A percentile compares a stretch with the other conserved stretches of the same genome.
Evolutionary conservation across 1,140 invertebrate genomes (phyloP).

Genomic region (Bombus superbus): DNA sequence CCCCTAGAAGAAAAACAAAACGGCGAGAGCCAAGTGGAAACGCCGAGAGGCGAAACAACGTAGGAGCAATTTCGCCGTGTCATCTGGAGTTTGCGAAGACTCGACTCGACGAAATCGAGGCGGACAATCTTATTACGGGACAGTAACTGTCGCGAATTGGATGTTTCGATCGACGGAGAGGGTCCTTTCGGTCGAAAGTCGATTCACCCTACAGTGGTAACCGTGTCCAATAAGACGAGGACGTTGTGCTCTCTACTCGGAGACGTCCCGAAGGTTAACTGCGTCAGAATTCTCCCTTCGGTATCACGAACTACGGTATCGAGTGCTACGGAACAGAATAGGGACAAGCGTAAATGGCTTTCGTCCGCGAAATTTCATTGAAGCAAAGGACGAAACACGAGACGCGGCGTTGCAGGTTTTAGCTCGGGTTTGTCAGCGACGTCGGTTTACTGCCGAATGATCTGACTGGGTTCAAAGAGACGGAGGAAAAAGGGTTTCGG

Average conservation of each 20-base stretch:
- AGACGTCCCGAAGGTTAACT: conserved; percentile 1
- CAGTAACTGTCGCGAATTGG: conserved; percentile 26
- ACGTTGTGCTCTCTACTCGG: not conserved
- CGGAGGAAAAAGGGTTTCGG: conserved; percentile 3
- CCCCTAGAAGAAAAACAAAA: not conserved
- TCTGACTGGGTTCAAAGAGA: not conserved
- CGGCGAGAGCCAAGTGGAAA: not conserved
- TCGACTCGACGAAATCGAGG: conserved; percentile 36
- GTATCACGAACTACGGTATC: not conserved
- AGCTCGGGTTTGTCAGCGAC: not conserved
- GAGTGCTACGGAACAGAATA: too few relatives aligned
- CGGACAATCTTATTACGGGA: conserved; percentile 22
- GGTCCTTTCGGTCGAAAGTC: not conserved
- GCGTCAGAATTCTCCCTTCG: not conserved
- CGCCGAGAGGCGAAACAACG: not conserved
- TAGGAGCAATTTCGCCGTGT: not conserved
- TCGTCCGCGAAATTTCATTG: conserved; percentile 20
- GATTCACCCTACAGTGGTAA: not conserved
- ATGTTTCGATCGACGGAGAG: conserved; percentile 3
- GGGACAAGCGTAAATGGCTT: not conserved
- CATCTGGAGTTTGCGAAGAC: not conserved
- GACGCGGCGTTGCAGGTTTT: too few relatives aligned
- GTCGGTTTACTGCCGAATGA: conserved; percentile 7
- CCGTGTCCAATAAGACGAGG: conserved; percentile 11
- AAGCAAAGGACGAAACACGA: not conserved